Evolutionary conservation across 2,113 vertebrate genomes (phyloP).

Genomic region (Chauna torquata): DNA sequence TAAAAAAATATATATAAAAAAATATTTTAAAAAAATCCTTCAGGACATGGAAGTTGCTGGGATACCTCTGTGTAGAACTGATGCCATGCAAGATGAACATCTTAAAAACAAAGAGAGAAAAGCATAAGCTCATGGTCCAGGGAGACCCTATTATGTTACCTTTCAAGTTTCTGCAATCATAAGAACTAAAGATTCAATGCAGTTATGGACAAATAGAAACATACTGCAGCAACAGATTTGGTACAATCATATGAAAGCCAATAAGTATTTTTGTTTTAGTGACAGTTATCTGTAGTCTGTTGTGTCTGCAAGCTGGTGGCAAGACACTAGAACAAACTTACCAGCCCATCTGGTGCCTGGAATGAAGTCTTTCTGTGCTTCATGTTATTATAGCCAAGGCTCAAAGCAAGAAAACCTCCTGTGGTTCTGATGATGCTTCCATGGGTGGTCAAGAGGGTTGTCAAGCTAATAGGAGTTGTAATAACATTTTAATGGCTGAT

Average conservation of each 20-base stretch:
- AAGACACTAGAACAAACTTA: conserved; percentile 60
- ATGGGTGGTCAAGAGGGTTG: background rate
- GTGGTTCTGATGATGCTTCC: background rate
- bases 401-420: conserved; percentile 3
- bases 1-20: background rate
- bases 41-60: background rate
- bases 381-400: background rate
- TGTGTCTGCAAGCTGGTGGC: conserved; percentile 54
- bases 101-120: background rate
- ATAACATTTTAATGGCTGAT: background rate
- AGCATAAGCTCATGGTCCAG: background rate
- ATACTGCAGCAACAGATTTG: conserved; percentile 46
- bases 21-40: background rate
- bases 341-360: conserved; percentile 50
- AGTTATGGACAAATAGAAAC: conserved; percentile 48
- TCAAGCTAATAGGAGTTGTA: background rate
- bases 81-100: background rate
- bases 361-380: conserved; percentile 16
- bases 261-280: conserved; percentile 48
- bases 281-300: conserved; percentile 54
- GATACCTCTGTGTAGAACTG: background rate
- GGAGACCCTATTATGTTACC: background rate
- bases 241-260: conserved; percentile 32
- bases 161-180: background rate
- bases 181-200: background rate